Base-by-base conservation (phyloP, 2,888 invertebrate genomes). In the Priocnemis perturbator region DNA sequence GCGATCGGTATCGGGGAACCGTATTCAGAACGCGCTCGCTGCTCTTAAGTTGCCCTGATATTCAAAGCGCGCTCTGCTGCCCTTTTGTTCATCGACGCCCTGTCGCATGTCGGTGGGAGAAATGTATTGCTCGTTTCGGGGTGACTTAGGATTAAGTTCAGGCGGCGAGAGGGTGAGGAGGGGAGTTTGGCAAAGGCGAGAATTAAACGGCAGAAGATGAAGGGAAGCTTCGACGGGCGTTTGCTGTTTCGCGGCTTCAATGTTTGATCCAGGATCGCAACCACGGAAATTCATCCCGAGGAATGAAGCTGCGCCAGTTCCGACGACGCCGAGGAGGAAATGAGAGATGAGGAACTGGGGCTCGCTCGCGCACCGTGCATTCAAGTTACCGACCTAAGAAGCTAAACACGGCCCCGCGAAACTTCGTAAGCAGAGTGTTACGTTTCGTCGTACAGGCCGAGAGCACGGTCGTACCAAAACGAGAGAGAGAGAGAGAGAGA, bases 391-490 rank as follows among this genome's bases (percentile, higher is more conserved):
- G 53, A 53, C 21, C 50, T 20, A 20, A 53, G 53, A 53, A 19
- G 19, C 53, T 53, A 53, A 53, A 21, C 53, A 21, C 21, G 53
- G 9, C 53, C 21, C 7, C 21, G 53, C 15, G 21, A 19, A 21
- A 53, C 21, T 21, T 53, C 21, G 53, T 53, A 53, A 53, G 21
- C 53, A 20, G 21, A 53, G 53, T 53, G 20, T 53, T 53, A 53
- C 21, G 53, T 53, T 53, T 53, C 53, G 20, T 21, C 21, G 53
- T 9, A 5, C 9, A 3, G 5, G 53, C 14, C 21, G 20, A 9
- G 50, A 17, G 50, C 19, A 50, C 7, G n/a, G n/a, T 50, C 21
- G 53, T 9, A 9, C 20, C 3, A 11, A 19, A 19, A 52, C 21
- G 53, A 21, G 26, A 60, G n/a, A 17, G 23, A n/a, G n/a, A n/a